Percentiles rank a stretch among this genome's conserved stretches.
Evolutionary conservation across 2,797 vertebrate genomes (phyloP).

Genomic region (Sylvilagus floridanus): DNA sequence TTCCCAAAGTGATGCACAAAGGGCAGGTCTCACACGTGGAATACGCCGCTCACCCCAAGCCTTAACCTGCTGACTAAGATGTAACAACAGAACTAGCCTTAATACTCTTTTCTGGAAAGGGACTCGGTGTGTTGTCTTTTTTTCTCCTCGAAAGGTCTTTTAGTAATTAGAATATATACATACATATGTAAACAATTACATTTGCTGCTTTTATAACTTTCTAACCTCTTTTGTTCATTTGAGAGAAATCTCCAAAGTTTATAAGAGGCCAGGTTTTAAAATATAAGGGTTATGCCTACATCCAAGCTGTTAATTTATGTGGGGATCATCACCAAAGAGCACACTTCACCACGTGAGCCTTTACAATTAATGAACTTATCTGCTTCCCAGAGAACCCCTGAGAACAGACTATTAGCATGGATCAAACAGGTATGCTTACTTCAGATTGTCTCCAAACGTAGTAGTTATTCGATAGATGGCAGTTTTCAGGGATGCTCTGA

Average conservation of each 20-base stretch:
- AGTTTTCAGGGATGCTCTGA: slow-evolving; percentile 95
- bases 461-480: slow-evolving; percentile 96
- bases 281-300: slow-evolving; percentile 43
- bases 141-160: slow-evolving; percentile 38
- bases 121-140: background rate
- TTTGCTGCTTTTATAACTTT: slow-evolving; percentile 61
- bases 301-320: slow-evolving; percentile 22
- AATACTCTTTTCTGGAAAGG: slow-evolving; percentile 54
- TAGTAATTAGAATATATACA: background rate
- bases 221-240: slow-evolving; percentile 17
- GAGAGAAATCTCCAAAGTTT: slow-evolving; percentile 50
- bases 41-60: slow-evolving; percentile 16
- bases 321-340: slow-evolving; percentile 1
- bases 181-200: slow-evolving; percentile 7
- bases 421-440: slow-evolving; percentile 89
- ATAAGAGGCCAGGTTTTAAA: slow-evolving; percentile 48
- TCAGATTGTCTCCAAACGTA: slow-evolving; percentile 95
- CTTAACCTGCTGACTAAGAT: slow-evolving; percentile 53
- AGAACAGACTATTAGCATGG: background rate
- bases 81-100: slow-evolving; percentile 41
- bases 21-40: slow-evolving; percentile 48
- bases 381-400: background rate
- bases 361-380: background rate
- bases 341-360: background rate
- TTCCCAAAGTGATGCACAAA: slow-evolving; percentile 76